Base-by-base conservation (phyloP, 2,113 vertebrate species). In the Reinhardtius hippoglossoides region DNA sequence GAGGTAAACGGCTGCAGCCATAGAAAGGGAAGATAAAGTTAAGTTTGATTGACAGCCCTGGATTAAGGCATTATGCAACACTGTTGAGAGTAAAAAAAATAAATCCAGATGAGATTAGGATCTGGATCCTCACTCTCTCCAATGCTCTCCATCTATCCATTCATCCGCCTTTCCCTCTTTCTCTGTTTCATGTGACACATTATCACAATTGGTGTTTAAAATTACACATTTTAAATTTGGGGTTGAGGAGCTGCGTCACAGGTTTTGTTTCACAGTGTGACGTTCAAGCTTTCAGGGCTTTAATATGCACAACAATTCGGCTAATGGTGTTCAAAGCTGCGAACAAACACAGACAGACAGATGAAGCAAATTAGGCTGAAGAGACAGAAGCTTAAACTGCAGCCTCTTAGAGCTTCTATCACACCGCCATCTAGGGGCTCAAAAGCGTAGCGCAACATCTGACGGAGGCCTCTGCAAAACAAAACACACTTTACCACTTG, bases 31-130 rank as follows among this genome's bases (percentile, higher is more conserved):
- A 79, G 62, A 81, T 1, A 52, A 56, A 78, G 86, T 81, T 83
- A 84, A 72, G 71, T 88, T 85, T 87, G 92, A 92, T 76, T 72
- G 90, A 89, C 87, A 87, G 86, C 18, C 0, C 46, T 75, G 89
- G 91, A 91, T 93, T 90, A 91, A 78, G 48, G 87, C 74, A 65
- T 93, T 90, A 93, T 55, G 78, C 74, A 93, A 93, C 88, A 80
- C 82, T 87, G 87, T 61, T 78, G 88, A 78, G 89, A 89, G 88
- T 67, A 77, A 80, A 80, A 85, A 83, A 83, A 83, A 81, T 62
- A 91, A 89, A 91, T 90, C 89, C 92, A 88, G 86, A 91, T 90
- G 85, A 89, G 92, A 91, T 93, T 93, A 92, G 76, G 72, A 87
- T 90, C 82, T 89, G 79, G 74, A 84, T 78, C 81, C 66, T 84